Evolutionary conservation across 2,113 vertebrate species (phyloP), one percentile per base, ranked within the genome.

Genomic region (Alligator mississippiensis): DNA sequence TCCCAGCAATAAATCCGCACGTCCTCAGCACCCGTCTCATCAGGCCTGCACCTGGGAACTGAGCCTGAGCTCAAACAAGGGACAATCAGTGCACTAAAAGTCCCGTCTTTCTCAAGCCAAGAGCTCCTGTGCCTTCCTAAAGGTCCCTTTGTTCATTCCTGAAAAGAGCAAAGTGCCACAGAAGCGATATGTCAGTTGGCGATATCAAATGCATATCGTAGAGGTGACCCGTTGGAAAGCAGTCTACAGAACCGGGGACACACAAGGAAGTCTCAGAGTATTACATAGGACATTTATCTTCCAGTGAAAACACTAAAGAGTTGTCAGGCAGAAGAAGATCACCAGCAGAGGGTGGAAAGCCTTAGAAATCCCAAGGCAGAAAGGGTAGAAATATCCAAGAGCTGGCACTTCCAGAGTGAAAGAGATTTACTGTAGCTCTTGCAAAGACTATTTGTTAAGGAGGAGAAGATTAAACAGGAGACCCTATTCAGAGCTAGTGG

Each of bases 381-480:
- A 83, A 75, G 77, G 59, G 74, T 85, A 60, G 63, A 75, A 17
- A 77, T 57, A 57, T 57, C 80, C 85, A 83, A 68, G 61, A 82
- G 81, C 76, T 91, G 54, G 70, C 68, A 90, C 25, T 63, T 94
- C 55, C 70, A 77, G 79, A n/a, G 72, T 47, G 57, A 84, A 80
- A 84, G 95, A 93, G 94, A 95, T 96, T 97, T 96, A 94, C 92
- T 86, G 94, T 94, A 84, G 92, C 89, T 59, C 4, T 89, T 84
- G 62, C 84, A 92, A 78, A 96, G 87, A 70, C 63, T 89, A 64
- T 92, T 95, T 96, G 92, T 94, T 83, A 92, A 82, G 87, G 77
- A 96, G 62, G 54, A 91, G 90, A 90, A 97, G 88, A 97, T 92
- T 87, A 96, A 97, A 96, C 89, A 95, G 92, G 93, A 95, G 90